Conservation (phyloP, 2,888 invertebrate genomes). For the Cyaniris semiargus region DNA sequence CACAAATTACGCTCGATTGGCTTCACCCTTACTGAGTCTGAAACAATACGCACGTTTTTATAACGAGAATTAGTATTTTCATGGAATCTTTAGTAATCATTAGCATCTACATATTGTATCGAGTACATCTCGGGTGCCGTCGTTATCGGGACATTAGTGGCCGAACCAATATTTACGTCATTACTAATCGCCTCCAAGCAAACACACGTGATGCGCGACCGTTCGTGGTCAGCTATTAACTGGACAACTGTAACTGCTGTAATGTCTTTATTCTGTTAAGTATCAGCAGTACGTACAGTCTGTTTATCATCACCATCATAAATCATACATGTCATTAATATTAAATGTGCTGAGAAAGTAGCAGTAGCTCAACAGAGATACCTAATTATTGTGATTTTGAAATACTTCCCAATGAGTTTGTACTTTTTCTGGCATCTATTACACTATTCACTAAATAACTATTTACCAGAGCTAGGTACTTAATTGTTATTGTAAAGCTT, state of each 20-base stretch:
- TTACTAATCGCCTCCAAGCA: conserved; percentile 2
- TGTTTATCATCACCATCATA: not conserved
- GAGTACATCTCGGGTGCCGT: not conserved
- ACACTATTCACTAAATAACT: too few relatives aligned
- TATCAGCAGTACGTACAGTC: not conserved
- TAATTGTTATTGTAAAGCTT: too few relatives aligned
- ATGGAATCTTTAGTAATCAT: conserved; percentile 2
- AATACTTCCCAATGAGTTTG: not conserved
- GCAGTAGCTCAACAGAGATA: not conserved
- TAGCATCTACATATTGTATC: conserved; percentile 8
- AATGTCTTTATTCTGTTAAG: not conserved
- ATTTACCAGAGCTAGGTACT: too few relatives aligned
- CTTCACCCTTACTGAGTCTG: too few relatives aligned
- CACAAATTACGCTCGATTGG: too few relatives aligned
- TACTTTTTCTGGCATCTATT: too few relatives aligned
- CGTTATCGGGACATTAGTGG: not conserved
- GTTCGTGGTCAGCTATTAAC: conserved; percentile 1
- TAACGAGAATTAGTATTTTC: not conserved
- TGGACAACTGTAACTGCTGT: not conserved
- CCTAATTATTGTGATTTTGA: not conserved
- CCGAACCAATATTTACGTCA: conserved; percentile 17
- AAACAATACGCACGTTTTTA: not conserved
- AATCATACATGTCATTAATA: not conserved
- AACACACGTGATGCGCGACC: conserved; percentile 2
- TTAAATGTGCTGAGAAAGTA: not conserved